Percentiles rank a stretch among this genome's conserved stretches.
These are phyloP conservation scores for Stegastes partitus DNA, from an alignment of 2,113 vertebrate species.

Conservation along the genomic window DNA sequence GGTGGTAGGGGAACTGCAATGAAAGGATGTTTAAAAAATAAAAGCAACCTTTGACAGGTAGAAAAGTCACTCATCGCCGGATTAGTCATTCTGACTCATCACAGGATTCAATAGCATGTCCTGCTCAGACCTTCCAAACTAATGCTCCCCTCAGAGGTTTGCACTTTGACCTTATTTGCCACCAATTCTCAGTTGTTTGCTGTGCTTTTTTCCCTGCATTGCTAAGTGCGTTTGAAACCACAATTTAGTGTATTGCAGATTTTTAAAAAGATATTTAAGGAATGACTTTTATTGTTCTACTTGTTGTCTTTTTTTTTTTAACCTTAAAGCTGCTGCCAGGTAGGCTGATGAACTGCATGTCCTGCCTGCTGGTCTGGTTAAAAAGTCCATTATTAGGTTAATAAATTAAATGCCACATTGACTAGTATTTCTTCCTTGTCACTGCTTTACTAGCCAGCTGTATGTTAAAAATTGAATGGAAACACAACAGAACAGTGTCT, in stretches of 20 bases:
- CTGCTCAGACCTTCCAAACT: slow-evolving; percentile 3
- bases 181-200: background rate
- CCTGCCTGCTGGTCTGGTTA: slow-evolving; percentile 36
- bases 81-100: slow-evolving; percentile 46
- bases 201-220: background rate
- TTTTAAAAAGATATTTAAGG: no score
- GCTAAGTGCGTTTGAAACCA: background rate
- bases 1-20: background rate
- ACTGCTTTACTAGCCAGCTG: background rate
- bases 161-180: slow-evolving; percentile 20
- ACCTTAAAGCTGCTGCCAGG: slow-evolving; percentile 2
- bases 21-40: background rate
- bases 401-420: background rate
- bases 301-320: background rate
- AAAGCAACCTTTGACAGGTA: background rate
- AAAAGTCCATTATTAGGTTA: slow-evolving; percentile 19
- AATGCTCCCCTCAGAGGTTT: slow-evolving; percentile 28
- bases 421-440: background rate
- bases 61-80: background rate
- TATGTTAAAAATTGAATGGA: background rate
- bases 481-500: background rate
- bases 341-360: background rate
- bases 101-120: slow-evolving; percentile 11
- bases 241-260: background rate
- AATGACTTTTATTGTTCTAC: background rate